Evolutionary conservation across 2,797 vertebrate species (phyloP).

Genomic region (Takifugu rubripes): DNA sequence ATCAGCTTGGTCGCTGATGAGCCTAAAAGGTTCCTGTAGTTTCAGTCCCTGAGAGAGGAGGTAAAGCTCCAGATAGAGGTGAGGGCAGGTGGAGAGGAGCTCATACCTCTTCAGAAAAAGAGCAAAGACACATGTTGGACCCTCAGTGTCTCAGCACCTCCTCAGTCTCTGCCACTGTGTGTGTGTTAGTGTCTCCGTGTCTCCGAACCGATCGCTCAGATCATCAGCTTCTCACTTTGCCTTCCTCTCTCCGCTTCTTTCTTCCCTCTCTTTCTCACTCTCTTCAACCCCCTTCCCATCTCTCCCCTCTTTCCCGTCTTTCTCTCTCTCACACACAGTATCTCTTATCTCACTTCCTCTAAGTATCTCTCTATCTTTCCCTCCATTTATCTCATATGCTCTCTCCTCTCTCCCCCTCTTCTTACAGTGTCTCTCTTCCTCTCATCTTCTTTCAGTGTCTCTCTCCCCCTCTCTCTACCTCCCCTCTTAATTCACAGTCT

Average conservation of each 20-base stretch:
- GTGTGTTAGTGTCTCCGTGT: no score
- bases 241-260: not conserved
- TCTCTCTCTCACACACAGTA: no score
- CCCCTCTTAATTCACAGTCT: not conserved
- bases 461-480: not conserved
- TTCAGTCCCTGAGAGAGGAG: no score
- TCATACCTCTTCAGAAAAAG: not conserved
- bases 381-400: not conserved
- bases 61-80: no score
- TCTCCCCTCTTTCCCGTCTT: not conserved
- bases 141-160: no score
- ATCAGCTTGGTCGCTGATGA: no score
- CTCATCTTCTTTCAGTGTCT: not conserved
- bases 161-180: no score
- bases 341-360: not conserved
- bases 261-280: not conserved
- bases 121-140: not conserved
- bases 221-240: no score
- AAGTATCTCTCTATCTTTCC: no score
- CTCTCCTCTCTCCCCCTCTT: conserved; percentile 53
- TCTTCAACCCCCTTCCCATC: not conserved
- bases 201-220: no score
- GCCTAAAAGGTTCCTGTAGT: no score
- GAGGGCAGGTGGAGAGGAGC: no score
- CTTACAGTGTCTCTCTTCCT: conserved; percentile 59